These are phyloP conservation scores for Zeugodacus cucurbitae DNA, from an alignment of 1,140 invertebrate species.

Conservation along the genomic window DNA sequence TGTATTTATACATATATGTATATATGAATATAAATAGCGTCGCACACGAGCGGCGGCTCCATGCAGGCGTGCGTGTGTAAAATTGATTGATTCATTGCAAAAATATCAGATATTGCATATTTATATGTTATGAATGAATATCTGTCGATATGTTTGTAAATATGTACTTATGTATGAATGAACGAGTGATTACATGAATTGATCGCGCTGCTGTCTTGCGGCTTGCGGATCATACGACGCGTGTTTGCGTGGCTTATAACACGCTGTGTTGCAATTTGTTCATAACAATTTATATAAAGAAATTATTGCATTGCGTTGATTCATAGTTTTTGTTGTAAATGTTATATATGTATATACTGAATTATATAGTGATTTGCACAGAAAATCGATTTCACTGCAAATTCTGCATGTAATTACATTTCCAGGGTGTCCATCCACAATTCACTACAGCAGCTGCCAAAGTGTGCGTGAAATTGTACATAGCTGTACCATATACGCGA, in stretches of 20 bases:
- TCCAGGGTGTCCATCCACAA: background rate
- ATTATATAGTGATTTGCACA: background rate
- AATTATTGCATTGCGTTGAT: background rate
- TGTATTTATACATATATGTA: background rate
- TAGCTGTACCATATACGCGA: background rate
- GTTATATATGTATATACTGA: background rate
- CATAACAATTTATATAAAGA: background rate
- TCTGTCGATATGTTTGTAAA: background rate
- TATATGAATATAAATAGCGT: background rate
- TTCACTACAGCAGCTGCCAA: background rate
- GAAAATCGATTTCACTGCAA: background rate
- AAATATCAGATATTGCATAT: constrained; percentile 11
- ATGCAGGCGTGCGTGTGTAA: background rate
- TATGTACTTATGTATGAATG: background rate
- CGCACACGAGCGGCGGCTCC: background rate
- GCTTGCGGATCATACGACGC: background rate
- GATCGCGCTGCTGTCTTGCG: background rate
- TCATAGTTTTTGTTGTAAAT: background rate
- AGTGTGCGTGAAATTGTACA: background rate
- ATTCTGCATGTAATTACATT: background rate
- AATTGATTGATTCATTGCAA: constrained; percentile 32
- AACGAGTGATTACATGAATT: background rate
- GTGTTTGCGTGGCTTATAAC: too few species aligned
- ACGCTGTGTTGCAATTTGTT: constrained; percentile 12
- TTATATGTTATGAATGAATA: background rate